Base-by-base conservation (phyloP, 2,888 invertebrate genomes). In the Clitarchus hookeri region DNA sequence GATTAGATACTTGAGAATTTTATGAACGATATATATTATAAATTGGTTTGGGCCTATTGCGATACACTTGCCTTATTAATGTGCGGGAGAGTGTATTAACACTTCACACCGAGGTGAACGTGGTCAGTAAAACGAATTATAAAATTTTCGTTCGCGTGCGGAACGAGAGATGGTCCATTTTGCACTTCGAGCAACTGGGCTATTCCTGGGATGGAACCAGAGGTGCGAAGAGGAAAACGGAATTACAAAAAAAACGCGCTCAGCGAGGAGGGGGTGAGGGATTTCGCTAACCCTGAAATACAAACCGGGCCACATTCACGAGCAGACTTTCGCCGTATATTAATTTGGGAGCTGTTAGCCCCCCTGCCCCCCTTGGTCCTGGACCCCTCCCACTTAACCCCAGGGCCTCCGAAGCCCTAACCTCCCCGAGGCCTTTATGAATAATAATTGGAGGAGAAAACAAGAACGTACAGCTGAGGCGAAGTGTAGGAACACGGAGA, bases 361-460 rank as follows among this genome's bases (percentile, higher is more conserved):
- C 65, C 65, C 23, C 23, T 8, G 13, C 8, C 53, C 53, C 53
- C 48, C 48, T 11, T 13, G 48, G 48, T 48, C 16, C 36, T 36
- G 36, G 19, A 65, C 65, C 23, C 65, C 65, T 2, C 16, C 8
- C 65, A 2, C 48, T 48, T 8, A 11, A 48, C 48, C 48, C 48
- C 11, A 16, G 48, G 48, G 16, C 11, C 65, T 19, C 19, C 65
- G 36, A 36, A 36, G 36, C 16, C n/a, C 65, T 65, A n/a, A 19
- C 65, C 65, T n/a, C 65, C 23, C 65, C 65, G n/a, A 65, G 82
- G 82, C 82, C 82, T 86, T 86, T 86, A 86, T 86, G 86, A 86
- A 86, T 86, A 86, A 86, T 86, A 86, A 86, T 86, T 86, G 86
- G 48, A 25, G 54, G 86, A 82, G 86, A 84, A 84, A 86, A 86